These are phyloP conservation scores for Cantharis rufa DNA, from an alignment of 2,888 invertebrate genomes.

Conservation along the genomic window DNA sequence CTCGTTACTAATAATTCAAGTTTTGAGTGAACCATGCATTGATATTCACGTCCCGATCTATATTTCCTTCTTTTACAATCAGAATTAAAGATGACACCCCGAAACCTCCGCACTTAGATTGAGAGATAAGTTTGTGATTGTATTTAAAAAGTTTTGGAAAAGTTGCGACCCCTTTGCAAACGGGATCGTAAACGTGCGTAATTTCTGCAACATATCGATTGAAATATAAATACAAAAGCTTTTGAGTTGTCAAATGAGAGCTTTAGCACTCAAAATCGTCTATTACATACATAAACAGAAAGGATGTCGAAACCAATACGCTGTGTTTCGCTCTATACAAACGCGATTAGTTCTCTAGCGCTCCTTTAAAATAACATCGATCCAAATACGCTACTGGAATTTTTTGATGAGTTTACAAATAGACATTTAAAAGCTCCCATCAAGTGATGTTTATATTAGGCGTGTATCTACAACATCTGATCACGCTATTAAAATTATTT, in stretches of 20 bases:
- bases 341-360: slow-evolving; percentile 18
- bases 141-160: slow-evolving; percentile 37
- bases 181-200: not conserved
- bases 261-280: slow-evolving; percentile 9
- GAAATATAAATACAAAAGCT: slow-evolving; percentile 1
- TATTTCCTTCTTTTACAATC: slow-evolving; percentile 43
- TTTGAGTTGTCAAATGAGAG: slow-evolving; percentile 13
- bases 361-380: slow-evolving; percentile 17
- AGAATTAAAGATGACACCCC: slow-evolving; percentile 49
- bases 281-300: slow-evolving; percentile 16
- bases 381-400: slow-evolving; percentile 2
- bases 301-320: slow-evolving; percentile 19
- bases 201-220: not conserved
- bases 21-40: slow-evolving; percentile 30
- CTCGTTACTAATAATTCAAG: slow-evolving; percentile 46
- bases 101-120: slow-evolving; percentile 41
- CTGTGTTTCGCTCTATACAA: slow-evolving; percentile 16
- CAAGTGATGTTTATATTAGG: slow-evolving; percentile 2
- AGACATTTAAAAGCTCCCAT: slow-evolving; percentile 2
- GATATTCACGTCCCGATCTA: slow-evolving; percentile 41
- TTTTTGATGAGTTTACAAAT: slow-evolving; percentile 14
- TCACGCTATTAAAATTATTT: not conserved
- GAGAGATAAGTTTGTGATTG: slow-evolving; percentile 48
- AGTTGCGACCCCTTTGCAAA: too few species aligned
- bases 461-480: not conserved